Evolutionary conservation across 2,888 invertebrate species (phyloP).

Genomic region (Beris chalybata): DNA sequence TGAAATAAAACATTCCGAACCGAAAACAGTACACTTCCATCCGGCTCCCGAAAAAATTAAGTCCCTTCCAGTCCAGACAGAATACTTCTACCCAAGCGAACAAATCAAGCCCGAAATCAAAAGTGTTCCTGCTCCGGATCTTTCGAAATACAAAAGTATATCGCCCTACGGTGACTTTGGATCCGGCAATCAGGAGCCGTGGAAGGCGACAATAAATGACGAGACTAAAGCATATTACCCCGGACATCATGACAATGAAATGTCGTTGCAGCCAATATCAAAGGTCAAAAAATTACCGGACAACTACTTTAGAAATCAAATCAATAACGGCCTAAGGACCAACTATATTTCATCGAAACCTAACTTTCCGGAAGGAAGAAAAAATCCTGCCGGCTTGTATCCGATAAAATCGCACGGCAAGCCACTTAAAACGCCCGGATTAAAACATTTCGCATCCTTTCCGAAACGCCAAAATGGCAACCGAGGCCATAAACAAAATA

Average conservation of each 20-base stretch:
- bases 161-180: slow-evolving; percentile 35
- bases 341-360: slow-evolving; percentile 47
- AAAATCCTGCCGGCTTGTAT: not conserved
- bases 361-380: slow-evolving; percentile 24
- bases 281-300: slow-evolving; percentile 36
- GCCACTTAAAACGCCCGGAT: slow-evolving; percentile 57
- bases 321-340: slow-evolving; percentile 41
- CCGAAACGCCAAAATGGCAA: slow-evolving; percentile 40
- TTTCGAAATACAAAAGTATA: slow-evolving; percentile 40
- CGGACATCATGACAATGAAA: not conserved
- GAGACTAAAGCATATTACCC: slow-evolving; percentile 6
- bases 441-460: slow-evolving; percentile 55
- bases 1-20: slow-evolving; percentile 46
- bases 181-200: slow-evolving; percentile 45
- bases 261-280: not conserved
- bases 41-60: slow-evolving; percentile 37
- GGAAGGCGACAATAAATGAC: slow-evolving; percentile 46
- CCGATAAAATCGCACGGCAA: slow-evolving; percentile 9
- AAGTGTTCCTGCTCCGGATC: slow-evolving; percentile 43
- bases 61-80: slow-evolving; percentile 43
- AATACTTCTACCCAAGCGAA: slow-evolving; percentile 45
- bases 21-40: slow-evolving; percentile 1
- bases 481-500: slow-evolving; percentile 40
- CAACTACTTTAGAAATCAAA: slow-evolving; percentile 41
- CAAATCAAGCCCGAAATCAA: slow-evolving; percentile 36